These are phyloP conservation scores for Camponotus vicinus DNA, from an alignment of 1,140 invertebrate genomes.

Conservation along the genomic window DNA sequence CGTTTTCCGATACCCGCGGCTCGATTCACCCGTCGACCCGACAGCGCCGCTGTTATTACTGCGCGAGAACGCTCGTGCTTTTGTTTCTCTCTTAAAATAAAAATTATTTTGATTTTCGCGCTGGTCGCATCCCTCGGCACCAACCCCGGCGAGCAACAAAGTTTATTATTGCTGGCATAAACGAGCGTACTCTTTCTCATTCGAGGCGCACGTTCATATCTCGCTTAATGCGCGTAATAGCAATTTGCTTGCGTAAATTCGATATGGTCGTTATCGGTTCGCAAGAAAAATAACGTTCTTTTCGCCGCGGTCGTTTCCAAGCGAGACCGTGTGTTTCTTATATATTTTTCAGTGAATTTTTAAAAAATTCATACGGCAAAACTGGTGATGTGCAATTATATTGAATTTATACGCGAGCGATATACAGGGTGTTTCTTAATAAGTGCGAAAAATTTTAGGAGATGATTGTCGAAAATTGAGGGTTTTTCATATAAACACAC, in stretches of 20 bases:
- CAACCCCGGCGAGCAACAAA: neutral
- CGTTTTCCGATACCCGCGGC: conserved; percentile 81
- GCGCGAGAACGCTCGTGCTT: conserved; percentile 35
- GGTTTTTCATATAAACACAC: too few species aligned
- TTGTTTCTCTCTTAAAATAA: conserved; percentile 68
- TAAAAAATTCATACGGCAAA: neutral
- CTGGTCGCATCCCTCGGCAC: neutral
- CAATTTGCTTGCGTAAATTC: conserved; percentile 45
- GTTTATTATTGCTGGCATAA: conserved; percentile 62
- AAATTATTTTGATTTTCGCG: conserved; percentile 62
- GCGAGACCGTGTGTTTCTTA: neutral
- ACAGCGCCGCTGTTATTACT: conserved; percentile 65
- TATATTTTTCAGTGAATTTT: neutral
- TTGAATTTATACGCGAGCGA: neutral
- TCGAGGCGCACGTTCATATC: conserved; percentile 2
- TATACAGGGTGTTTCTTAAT: too few species aligned
- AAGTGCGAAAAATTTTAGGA: too few species aligned
- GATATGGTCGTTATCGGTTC: conserved; percentile 33
- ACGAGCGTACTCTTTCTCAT: conserved; percentile 21
- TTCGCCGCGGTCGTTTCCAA: neutral
- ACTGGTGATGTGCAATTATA: neutral
- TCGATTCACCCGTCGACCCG: conserved; percentile 54
- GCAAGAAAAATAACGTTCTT: conserved; percentile 1
- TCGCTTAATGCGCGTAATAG: conserved; percentile 38
- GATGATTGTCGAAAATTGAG: too few species aligned